Evolutionary conservation across 53 echinoderm and acorn worm genomes (phyloP).

Genomic region (Temnopleurus reevesii): DNA sequence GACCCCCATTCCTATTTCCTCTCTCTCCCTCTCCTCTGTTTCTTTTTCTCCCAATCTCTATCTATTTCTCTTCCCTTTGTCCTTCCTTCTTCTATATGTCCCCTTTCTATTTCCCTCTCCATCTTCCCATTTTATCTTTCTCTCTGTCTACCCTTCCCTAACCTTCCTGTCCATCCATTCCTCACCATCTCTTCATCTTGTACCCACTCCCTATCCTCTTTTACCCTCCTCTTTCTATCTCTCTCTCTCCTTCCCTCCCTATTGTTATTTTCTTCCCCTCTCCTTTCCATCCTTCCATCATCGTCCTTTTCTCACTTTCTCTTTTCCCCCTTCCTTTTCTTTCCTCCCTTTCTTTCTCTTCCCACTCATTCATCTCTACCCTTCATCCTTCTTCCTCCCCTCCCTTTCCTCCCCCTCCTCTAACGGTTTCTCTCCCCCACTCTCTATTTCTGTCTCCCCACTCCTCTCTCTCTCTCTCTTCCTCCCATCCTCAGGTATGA

Average conservation of each 20-base stretch:
- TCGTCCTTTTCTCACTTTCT: neutral
- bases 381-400: neutral
- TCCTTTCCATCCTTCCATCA: neutral
- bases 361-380: neutral
- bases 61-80: neutral
- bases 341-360: neutral
- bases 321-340: neutral
- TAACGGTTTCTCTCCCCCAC: neutral
- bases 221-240: neutral
- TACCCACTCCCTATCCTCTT: neutral
- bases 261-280: neutral
- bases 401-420: neutral
- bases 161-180: neutral
- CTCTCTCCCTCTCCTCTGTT: neutral
- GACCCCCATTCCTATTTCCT: neutral
- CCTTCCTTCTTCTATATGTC: neutral
- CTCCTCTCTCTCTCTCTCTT: neutral
- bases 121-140: neutral
- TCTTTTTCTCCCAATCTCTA: neutral
- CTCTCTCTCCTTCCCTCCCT: neutral
- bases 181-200: neutral
- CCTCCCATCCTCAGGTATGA: constrained; percentile 54
- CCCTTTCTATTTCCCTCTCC: neutral
- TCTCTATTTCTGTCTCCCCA: neutral
- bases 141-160: neutral